Evolutionary conservation across 2,797 vertebrate genomes (phyloP).

Genomic region (Clarias laeviceps): DNA sequence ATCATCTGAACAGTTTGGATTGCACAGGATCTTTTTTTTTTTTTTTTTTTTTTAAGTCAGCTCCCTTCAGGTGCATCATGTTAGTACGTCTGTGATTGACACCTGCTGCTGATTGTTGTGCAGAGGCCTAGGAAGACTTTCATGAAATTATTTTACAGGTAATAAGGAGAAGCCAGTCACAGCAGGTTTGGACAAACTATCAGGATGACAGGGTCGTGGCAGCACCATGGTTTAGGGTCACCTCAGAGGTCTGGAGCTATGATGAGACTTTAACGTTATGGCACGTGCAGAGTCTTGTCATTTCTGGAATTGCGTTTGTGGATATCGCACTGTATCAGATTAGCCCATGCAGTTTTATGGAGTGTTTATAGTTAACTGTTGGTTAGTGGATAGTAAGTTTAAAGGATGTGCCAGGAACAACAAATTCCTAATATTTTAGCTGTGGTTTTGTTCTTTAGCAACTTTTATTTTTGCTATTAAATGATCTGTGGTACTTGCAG

Average conservation of each 20-base stretch:
- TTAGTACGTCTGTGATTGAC: constrained; percentile 75
- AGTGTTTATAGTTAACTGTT: constrained; percentile 11
- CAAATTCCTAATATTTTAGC: neutral
- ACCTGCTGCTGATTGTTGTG: constrained; percentile 74
- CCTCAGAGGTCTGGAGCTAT: constrained; percentile 26
- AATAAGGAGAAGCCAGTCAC: constrained; percentile 69
- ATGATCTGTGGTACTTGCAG: neutral
- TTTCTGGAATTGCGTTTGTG: constrained; percentile 28
- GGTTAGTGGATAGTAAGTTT: neutral
- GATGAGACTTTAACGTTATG: constrained; percentile 21
- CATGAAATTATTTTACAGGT: constrained; percentile 78
- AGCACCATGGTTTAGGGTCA: constrained; percentile 35
- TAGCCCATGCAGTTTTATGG: constrained; percentile 19
- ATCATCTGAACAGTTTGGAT: constrained; percentile 11
- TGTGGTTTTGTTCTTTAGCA: neutral
- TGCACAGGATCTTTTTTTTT: neutral
- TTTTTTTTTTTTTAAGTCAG: constrained; percentile 57
- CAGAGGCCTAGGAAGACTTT: constrained; percentile 61
- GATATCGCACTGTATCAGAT: constrained; percentile 23
- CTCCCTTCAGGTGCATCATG: constrained; percentile 70
- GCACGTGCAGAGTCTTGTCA: constrained; percentile 7
- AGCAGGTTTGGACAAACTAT: constrained; percentile 69
- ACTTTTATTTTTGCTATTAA: neutral
- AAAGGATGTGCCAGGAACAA: neutral
- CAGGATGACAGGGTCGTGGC: constrained; percentile 63